Percentiles rank a stretch among this genome's conserved stretches.
Conservation (phyloP, 1,140 invertebrate genomes). For the Neodiprion fabricii region DNA sequence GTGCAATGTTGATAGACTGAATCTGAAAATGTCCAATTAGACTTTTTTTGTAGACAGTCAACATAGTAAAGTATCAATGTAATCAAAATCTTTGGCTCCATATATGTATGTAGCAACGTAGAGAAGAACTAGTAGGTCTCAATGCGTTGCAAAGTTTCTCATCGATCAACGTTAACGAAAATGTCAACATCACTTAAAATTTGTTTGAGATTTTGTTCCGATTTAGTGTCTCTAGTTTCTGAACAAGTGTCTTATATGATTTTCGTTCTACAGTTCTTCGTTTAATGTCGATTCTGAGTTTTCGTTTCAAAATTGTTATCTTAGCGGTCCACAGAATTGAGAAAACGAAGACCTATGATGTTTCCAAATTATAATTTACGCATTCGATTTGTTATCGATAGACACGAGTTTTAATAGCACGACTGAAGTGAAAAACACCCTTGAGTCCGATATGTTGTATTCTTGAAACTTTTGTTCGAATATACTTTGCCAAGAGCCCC, state of each 20-base stretch:
- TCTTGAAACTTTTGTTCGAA: constrained; percentile 42
- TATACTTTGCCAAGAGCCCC: constrained; percentile 31
- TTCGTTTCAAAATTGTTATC: constrained; percentile 43
- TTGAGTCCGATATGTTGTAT: constrained; percentile 27
- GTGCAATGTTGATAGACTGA: too few species aligned
- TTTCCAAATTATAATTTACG: constrained; percentile 35
- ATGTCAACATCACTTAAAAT: constrained; percentile 45
- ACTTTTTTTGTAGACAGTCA: background rate
- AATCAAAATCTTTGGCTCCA: constrained; percentile 51
- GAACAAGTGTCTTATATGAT: constrained; percentile 24
- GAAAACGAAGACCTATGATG: constrained; percentile 42
- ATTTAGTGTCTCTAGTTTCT: constrained; percentile 21
- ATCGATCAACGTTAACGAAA: constrained; percentile 53
- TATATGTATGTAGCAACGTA: constrained; percentile 49
- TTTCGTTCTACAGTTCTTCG: constrained; percentile 32
- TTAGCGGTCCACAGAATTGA: constrained; percentile 40
- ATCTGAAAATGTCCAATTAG: too few species aligned
- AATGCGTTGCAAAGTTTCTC: constrained; percentile 55
- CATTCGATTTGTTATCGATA: constrained; percentile 12
- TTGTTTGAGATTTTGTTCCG: constrained; percentile 31
- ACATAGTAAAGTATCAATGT: constrained; percentile 33
- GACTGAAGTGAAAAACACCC: constrained; percentile 35
- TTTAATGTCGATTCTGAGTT: constrained; percentile 33
- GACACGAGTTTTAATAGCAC: constrained; percentile 32
- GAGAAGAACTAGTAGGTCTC: constrained; percentile 46